Conservation (phyloP, 2,888 invertebrate genomes). For the Lampropteryx suffumata region DNA sequence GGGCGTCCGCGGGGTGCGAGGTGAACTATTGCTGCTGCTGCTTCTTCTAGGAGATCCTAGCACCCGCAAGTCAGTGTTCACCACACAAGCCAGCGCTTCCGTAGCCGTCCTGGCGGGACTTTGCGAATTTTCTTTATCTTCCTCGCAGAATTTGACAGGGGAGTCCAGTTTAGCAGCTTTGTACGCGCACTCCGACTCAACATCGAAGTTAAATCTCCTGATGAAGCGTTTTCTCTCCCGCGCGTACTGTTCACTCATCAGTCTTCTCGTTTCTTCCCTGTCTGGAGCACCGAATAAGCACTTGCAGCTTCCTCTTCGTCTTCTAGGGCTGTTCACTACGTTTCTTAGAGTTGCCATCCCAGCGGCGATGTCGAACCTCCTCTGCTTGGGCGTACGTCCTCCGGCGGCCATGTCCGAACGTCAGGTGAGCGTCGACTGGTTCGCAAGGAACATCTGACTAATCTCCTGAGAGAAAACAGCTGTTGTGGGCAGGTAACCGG, state of each 20-base stretch:
- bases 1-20: constrained; percentile 64
- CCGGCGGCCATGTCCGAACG: constrained; percentile 71
- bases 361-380: constrained; percentile 66
- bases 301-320: constrained; percentile 76
- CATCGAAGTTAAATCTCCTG: constrained; percentile 84
- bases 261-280: constrained; percentile 80
- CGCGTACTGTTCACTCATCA: constrained; percentile 83
- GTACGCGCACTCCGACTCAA: constrained; percentile 71
- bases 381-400: constrained; percentile 77
- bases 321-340: constrained; percentile 63
- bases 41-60: constrained; percentile 69
- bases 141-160: constrained; percentile 72
- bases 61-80: constrained; percentile 68
- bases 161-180: constrained; percentile 69
- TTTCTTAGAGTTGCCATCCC: constrained; percentile 65
- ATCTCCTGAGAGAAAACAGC: constrained; percentile 82
- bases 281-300: constrained; percentile 85
- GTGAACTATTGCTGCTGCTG: constrained; percentile 46
- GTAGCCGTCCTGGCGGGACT: constrained; percentile 64
- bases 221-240: constrained; percentile 83
- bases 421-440: constrained; percentile 78
- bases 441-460: constrained; percentile 81
- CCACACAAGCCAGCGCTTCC: constrained; percentile 69
- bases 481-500: constrained; percentile 71
- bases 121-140: constrained; percentile 63